A percentile compares a stretch with the other conserved stretches of the same genome.
Evolutionary conservation across 1,140 invertebrate genomes (phyloP).

Genomic region (Nymphalis io): DNA sequence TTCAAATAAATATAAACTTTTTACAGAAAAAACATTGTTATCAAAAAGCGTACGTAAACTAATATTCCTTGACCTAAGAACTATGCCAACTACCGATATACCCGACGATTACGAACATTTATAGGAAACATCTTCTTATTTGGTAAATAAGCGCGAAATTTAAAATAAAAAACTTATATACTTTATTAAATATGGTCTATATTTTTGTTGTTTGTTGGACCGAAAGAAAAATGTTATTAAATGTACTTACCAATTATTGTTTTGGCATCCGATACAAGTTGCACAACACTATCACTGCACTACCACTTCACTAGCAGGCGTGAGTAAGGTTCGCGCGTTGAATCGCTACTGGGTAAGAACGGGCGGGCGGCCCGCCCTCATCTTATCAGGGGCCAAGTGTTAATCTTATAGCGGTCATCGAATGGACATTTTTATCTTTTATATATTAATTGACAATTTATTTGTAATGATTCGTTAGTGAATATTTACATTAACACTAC

Average conservation of each 20-base stretch:
- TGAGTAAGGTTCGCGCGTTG: slow-evolving; percentile 46
- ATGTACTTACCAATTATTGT: slow-evolving; percentile 17
- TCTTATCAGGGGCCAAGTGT: slow-evolving; percentile 56
- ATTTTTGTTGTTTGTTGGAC: no score
- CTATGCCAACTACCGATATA: slow-evolving; percentile 21
- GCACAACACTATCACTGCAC: slow-evolving; percentile 24
- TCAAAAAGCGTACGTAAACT: slow-evolving; percentile 16
- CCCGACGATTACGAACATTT: background rate
- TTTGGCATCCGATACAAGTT: slow-evolving; percentile 23
- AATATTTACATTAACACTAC: slow-evolving; percentile 16
- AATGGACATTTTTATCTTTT: slow-evolving; percentile 32
- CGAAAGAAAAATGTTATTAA: background rate
- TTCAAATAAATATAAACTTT: background rate
- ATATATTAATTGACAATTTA: slow-evolving; percentile 30
- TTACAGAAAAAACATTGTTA: slow-evolving; percentile 11
- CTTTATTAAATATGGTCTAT: no score
- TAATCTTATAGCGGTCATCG: slow-evolving; percentile 40
- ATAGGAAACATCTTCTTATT: background rate
- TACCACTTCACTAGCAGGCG: slow-evolving; percentile 37
- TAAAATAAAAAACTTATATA: background rate
- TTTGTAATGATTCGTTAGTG: slow-evolving; percentile 18
- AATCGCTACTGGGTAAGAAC: slow-evolving; percentile 46
- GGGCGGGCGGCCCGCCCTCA: slow-evolving; percentile 58
- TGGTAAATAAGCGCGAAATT: background rate
- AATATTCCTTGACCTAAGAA: slow-evolving; percentile 30